Base-by-base conservation (phyloP, 64 coral and sea anemone species). In the Orbicella faveolata region DNA sequence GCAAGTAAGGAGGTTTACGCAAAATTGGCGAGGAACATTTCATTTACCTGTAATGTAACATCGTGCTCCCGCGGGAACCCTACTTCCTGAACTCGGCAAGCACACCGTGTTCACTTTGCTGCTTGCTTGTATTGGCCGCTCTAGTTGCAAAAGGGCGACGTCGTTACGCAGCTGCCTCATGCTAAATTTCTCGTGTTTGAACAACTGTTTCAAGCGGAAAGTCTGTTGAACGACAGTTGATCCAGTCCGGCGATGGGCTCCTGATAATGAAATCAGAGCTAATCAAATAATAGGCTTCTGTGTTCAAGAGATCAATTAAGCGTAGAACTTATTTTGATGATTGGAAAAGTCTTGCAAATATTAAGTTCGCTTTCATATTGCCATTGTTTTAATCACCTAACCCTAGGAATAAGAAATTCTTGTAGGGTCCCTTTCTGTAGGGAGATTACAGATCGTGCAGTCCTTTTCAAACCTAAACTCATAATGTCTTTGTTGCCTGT, bases 201-300 rank as follows among this genome's bases (percentile, higher is more conserved):
- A 77, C 1, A 96, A 61, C 12, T 86, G 80, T 57, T 51, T 68
- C 6, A 96, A 33, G 1, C 81, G 75, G 16, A 93, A 96, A 3
- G 88, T 89, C 17, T 83, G 83, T 34, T 93, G 87, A 18, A 89
- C 94, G 36, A 61, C 17, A 6, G 82, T 92, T 17, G 35, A 14
- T 76, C 92, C 92, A 55, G 82, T 93, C 19, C 92, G 86, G 25
- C 79, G 64, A 75, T 96, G 94, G 34, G 92, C 94, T 36, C 94
- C 94, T 96, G 26, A 64, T 19, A 67, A 23, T 21, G 23, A 67
- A 67, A 23, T 67, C 30, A 30, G 30, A 30, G 30, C 30, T 30
- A 30, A 30, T 30, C 30, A 30, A 30, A 30, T 30, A 30, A 30
- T 30, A 30, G 30, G 30, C 30, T 30, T 0, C 30, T 30, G 30